Percentiles rank a stretch among this genome's conserved stretches.
Evolutionary conservation across 2,888 invertebrate genomes (phyloP).

Genomic region (Dusona sp.): DNA sequence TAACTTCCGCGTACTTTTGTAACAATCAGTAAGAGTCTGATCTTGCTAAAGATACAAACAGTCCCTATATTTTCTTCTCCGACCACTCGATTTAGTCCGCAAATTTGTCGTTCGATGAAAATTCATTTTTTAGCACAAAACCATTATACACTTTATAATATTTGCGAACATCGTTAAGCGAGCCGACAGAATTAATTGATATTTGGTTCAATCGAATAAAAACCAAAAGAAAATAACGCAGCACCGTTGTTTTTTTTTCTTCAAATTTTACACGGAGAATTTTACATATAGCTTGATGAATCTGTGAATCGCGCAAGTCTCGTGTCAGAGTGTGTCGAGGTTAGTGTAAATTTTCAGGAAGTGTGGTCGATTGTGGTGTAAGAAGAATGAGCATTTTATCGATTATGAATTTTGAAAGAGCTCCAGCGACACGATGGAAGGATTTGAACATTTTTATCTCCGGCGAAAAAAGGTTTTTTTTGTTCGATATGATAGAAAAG

Average conservation of each 20-base stretch:
- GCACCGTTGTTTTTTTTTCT: neutral
- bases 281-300: constrained; percentile 54
- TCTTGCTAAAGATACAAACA: neutral
- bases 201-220: neutral
- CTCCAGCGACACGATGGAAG: neutral
- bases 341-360: constrained; percentile 21
- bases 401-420: constrained; percentile 1
- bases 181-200: constrained; percentile 34
- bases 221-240: constrained; percentile 7
- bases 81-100: neutral
- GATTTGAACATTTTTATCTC: too few relatives aligned
- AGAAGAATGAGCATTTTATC: neutral
- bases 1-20: constrained; percentile 7
- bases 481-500: neutral
- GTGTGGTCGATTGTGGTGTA: constrained; percentile 27
- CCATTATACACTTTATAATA: constrained; percentile 28
- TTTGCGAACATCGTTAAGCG: constrained; percentile 65
- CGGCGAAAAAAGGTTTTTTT: neutral
- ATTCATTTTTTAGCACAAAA: constrained; percentile 11
- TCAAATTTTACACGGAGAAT: neutral
- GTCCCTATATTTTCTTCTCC: neutral
- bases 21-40: constrained; percentile 21
- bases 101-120: constrained; percentile 58
- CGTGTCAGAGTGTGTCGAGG: constrained; percentile 61
- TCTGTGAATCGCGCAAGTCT: constrained; percentile 67